phyloP scores from a whole-genome alignment of 2,113 vertebrate species.

The Mormyrus iriodes region DNA sequence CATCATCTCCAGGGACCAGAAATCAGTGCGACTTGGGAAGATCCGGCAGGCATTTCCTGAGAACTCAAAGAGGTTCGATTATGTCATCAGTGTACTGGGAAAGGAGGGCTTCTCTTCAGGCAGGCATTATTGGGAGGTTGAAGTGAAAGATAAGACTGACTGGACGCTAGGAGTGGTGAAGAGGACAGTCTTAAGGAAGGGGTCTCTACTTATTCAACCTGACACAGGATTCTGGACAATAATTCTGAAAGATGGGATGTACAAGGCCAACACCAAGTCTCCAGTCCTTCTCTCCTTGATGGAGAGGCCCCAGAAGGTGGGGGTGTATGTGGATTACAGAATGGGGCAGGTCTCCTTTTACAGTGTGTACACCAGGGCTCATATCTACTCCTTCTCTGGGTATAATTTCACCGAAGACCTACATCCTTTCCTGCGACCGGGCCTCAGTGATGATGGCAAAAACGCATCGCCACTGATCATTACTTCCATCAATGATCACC shows the following conservation, averaged over 20 bases:
- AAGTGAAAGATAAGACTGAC: background rate
- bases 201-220: background rate
- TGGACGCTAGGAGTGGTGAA: constrained; percentile 14
- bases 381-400: background rate
- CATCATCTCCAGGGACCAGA: background rate
- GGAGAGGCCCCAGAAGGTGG: constrained; percentile 7
- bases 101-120: constrained; percentile 17
- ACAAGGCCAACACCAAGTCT: background rate
- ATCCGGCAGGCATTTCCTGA: background rate
- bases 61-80: background rate
- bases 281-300: background rate
- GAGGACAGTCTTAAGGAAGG: background rate
- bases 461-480: constrained; percentile 7
- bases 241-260: background rate
- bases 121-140: constrained; percentile 23
- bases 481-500: background rate
- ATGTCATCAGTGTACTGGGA: background rate
- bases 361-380: background rate
- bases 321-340: constrained; percentile 19
- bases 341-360: constrained; percentile 12
- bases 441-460: background rate
- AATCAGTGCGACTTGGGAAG: background rate
- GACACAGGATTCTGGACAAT: constrained; percentile 10
- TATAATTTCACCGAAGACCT: constrained; percentile 13
- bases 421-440: constrained; percentile 14